Evolutionary conservation across 2,797 vertebrate species (phyloP).

Genomic region (Hydrocynus forskahlii): DNA sequence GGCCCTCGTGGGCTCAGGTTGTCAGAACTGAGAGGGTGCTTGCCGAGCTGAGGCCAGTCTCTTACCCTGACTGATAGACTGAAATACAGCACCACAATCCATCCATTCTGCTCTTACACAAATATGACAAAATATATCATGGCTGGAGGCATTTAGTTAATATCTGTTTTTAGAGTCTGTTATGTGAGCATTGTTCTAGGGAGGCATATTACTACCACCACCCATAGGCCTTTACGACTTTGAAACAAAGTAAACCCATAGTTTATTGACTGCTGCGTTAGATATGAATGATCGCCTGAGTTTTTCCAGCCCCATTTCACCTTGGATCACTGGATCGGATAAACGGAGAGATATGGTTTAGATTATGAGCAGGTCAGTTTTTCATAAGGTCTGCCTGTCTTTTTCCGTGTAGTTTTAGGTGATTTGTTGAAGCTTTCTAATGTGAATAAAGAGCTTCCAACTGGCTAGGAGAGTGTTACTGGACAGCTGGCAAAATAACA

Average conservation of each 20-base stretch:
- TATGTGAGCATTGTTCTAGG: slow-evolving; percentile 50
- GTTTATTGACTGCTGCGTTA: slow-evolving; percentile 38
- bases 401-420: slow-evolving; percentile 35
- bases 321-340: slow-evolving; percentile 37
- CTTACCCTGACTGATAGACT: slow-evolving; percentile 71
- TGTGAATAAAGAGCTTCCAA: slow-evolving; percentile 42
- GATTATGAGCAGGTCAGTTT: slow-evolving; percentile 32
- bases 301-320: slow-evolving; percentile 27
- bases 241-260: slow-evolving; percentile 38
- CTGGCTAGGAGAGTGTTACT: slow-evolving; percentile 29
- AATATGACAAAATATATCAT: slow-evolving; percentile 59
- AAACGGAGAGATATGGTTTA: slow-evolving; percentile 32
- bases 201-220: slow-evolving; percentile 35
- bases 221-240: slow-evolving; percentile 43
- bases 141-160: slow-evolving; percentile 54
- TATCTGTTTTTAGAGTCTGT: slow-evolving; percentile 54
- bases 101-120: slow-evolving; percentile 64
- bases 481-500: slow-evolving; percentile 24
- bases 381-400: slow-evolving; percentile 34
- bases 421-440: slow-evolving; percentile 32
- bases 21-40: slow-evolving; percentile 70
- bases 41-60: slow-evolving; percentile 66
- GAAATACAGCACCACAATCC: slow-evolving; percentile 47
- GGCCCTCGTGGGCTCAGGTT: slow-evolving; percentile 64
- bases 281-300: slow-evolving; percentile 35